phyloP scores from a whole-genome alignment of 2,797 vertebrate species.

The Cyclura pinguis region DNA sequence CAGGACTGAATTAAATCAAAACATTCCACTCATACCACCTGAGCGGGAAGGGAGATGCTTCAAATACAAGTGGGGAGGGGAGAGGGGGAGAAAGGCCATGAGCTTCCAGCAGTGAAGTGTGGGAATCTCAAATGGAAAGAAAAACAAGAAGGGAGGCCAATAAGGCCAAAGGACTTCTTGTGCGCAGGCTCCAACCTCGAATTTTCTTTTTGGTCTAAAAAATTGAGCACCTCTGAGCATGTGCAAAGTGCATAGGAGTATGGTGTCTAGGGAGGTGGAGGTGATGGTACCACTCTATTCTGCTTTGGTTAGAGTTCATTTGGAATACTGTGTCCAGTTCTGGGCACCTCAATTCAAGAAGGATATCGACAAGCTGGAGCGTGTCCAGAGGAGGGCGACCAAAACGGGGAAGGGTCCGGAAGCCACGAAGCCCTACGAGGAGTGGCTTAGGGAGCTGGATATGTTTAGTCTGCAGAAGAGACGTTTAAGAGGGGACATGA shows the following conservation, averaged over 20 bases:
- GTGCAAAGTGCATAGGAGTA: background rate
- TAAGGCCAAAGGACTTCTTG: background rate
- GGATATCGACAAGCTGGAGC: no score
- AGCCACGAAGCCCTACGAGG: no score
- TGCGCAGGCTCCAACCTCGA: background rate
- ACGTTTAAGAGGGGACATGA: no score
- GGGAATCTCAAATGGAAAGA: background rate
- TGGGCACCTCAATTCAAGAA: no score
- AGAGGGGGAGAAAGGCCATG: background rate
- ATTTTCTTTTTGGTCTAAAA: background rate
- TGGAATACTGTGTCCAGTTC: no score
- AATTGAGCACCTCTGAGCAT: background rate
- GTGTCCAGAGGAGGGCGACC: no score
- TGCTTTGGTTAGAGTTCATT: no score
- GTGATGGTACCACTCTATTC: no score
- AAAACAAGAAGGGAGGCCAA: background rate
- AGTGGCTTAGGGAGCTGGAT: no score
- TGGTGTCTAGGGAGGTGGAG: no score
- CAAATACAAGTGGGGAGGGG: background rate
- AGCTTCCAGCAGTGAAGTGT: background rate
- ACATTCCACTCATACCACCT: constrained; percentile 75
- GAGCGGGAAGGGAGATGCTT: background rate
- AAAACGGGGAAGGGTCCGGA: no score
- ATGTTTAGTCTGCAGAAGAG: no score
- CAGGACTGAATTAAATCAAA: constrained; percentile 71